Conservation (phyloP, 2,888 invertebrate species). For the Onthophagus sagittarius region DNA sequence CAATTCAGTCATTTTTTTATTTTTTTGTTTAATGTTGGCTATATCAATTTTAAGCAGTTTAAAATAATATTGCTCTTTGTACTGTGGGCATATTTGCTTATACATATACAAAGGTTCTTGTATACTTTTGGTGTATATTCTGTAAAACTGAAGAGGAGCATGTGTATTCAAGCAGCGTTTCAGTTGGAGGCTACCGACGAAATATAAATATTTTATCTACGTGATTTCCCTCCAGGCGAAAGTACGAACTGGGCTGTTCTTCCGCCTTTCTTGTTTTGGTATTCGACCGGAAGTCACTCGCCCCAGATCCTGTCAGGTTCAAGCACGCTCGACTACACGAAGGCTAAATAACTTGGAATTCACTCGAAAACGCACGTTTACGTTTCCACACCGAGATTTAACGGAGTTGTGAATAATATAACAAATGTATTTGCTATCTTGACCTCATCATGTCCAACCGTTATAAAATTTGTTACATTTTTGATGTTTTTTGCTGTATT, state of each 20-base stretch:
- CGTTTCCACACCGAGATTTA: not conserved
- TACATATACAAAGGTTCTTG: no score
- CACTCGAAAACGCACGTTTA: not conserved
- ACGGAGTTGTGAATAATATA: not conserved
- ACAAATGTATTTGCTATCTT: not conserved
- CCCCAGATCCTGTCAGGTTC: not conserved
- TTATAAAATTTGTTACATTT: no score
- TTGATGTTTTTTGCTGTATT: no score
- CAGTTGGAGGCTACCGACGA: slow-evolving; percentile 30
- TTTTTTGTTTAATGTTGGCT: no score
- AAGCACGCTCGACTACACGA: not conserved
- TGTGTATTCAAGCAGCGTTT: slow-evolving; percentile 36
- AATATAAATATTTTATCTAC: slow-evolving; percentile 39
- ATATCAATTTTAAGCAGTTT: no score
- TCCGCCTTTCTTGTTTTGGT: not conserved
- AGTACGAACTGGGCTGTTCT: not conserved
- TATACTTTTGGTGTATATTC: slow-evolving; percentile 23
- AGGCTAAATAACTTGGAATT: not conserved
- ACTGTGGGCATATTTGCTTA: not conserved
- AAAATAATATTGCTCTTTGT: not conserved
- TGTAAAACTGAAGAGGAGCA: slow-evolving; percentile 30
- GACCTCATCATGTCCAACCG: not conserved
- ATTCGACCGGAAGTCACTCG: slow-evolving; percentile 16
- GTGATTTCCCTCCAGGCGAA: slow-evolving; percentile 37
- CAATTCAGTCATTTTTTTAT: no score